Percentiles rank a stretch among this genome's conserved stretches.
Conservation (phyloP, 1,140 invertebrate genomes). For the Rhopalosiphum padi region DNA sequence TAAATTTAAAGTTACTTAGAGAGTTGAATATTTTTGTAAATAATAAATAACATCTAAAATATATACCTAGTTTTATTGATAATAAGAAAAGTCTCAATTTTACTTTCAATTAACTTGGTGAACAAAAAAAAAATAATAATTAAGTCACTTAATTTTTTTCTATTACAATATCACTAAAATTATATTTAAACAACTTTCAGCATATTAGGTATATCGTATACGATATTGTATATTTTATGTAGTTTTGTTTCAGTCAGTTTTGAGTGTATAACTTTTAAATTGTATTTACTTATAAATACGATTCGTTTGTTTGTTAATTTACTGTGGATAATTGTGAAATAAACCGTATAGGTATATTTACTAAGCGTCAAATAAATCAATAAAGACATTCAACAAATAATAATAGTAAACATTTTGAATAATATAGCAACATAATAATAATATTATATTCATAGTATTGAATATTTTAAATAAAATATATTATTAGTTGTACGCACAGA, state of each 20-base stretch:
- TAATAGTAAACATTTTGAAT: not conserved
- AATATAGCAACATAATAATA: not conserved
- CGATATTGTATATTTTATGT: not conserved
- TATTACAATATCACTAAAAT: no score
- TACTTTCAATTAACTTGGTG: no score
- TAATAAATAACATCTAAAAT: no score
- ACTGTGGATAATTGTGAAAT: not conserved
- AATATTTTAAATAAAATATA: no score
- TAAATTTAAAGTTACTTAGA: not conserved
- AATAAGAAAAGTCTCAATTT: no score
- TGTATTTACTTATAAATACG: not conserved
- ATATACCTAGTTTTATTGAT: no score
- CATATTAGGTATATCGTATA: no score
- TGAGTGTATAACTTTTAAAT: not conserved
- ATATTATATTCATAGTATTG: no score
- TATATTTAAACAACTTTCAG: not conserved
- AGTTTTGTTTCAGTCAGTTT: not conserved
- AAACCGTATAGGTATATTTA: not conserved
- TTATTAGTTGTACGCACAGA: no score
- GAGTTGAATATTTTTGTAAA: not conserved
- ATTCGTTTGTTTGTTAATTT: not conserved
- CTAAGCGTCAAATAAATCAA: not conserved
- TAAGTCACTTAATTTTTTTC: no score
- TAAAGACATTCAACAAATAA: not conserved
- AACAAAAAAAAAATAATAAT: no score